These are phyloP conservation scores for Catocala nupta DNA, from an alignment of 2,888 invertebrate species.

Conservation along the genomic window DNA sequence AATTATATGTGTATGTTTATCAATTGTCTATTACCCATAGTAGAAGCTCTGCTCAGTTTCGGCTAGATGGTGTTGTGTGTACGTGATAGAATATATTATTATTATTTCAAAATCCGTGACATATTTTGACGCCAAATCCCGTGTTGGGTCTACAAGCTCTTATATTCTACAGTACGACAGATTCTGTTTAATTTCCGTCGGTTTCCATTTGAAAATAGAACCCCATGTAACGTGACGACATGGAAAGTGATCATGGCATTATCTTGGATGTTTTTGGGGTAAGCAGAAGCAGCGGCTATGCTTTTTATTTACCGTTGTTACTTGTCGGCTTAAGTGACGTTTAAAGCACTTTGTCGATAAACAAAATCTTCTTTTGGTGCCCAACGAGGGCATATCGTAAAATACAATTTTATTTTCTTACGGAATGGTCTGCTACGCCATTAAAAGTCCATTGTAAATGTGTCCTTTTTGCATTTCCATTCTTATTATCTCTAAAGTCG, in stretches of 20 bases:
- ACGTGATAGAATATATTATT: too few relatives aligned
- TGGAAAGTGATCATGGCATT: background rate
- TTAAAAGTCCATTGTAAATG: too few relatives aligned
- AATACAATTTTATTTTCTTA: background rate
- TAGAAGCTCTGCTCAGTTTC: too few relatives aligned
- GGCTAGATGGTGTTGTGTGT: too few relatives aligned
- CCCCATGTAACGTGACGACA: background rate
- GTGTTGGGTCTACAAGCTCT: background rate
- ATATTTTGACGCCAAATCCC: too few relatives aligned
- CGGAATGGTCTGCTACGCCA: too few relatives aligned
- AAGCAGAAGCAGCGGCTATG: background rate
- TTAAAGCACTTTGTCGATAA: background rate
- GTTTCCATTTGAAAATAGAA: constrained; percentile 6
- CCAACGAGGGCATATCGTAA: background rate
- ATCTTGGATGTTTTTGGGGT: background rate
- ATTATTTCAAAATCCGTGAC: too few relatives aligned
- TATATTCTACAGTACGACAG: background rate
- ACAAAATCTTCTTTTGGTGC: background rate
- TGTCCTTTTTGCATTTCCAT: too few relatives aligned
- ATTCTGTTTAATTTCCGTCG: background rate
- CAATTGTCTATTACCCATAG: too few relatives aligned
- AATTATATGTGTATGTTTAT: too few relatives aligned
- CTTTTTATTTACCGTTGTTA: background rate
- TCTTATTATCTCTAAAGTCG: too few relatives aligned
- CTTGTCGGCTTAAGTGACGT: background rate